Percentiles rank a stretch among this genome's conserved stretches.
phyloP scores from a whole-genome alignment of 1,140 invertebrate species.

The Archivesica marissinica region DNA sequence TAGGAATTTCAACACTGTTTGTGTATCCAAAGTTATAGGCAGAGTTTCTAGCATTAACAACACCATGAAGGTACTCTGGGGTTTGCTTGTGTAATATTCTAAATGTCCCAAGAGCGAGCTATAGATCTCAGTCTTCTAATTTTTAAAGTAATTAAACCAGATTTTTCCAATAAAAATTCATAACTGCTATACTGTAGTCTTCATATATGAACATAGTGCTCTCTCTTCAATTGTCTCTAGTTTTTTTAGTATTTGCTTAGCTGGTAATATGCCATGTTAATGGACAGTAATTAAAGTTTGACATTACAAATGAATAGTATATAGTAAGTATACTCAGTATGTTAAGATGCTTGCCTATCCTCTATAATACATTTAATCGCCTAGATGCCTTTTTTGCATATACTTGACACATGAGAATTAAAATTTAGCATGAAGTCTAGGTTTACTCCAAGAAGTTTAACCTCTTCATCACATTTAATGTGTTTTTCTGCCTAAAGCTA shows the following conservation, averaged over 20 bases:
- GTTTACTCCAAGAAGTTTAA: constrained; percentile 39
- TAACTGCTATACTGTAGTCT: constrained; percentile 15
- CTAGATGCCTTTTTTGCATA: constrained; percentile 43
- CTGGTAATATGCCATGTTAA: constrained; percentile 38
- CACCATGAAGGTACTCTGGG: constrained; percentile 25
- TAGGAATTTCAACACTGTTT: constrained; percentile 40
- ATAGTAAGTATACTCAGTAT: constrained; percentile 15
- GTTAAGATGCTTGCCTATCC: constrained; percentile 36
- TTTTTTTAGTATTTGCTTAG: constrained; percentile 37
- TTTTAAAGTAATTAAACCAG: constrained; percentile 20
- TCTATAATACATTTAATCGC: constrained; percentile 31
- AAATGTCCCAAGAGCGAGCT: constrained; percentile 29
- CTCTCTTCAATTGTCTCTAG: constrained; percentile 46
- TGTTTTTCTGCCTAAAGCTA: constrained; percentile 36
- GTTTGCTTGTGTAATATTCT: constrained; percentile 6
- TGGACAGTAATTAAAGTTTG: constrained; percentile 49
- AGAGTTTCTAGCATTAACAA: constrained; percentile 4
- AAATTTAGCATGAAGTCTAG: constrained; percentile 53
- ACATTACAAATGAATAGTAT: constrained; percentile 54
- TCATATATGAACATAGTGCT: constrained; percentile 24
- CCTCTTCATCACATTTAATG: constrained; percentile 30
- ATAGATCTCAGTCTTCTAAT: constrained; percentile 31
- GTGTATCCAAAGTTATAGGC: constrained; percentile 42
- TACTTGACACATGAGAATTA: constrained; percentile 44
- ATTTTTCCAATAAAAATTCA: constrained; percentile 17